These are phyloP conservation scores for Pseudomugil gertrudae DNA, from an alignment of 2,797 vertebrate species.

Conservation along the genomic window DNA sequence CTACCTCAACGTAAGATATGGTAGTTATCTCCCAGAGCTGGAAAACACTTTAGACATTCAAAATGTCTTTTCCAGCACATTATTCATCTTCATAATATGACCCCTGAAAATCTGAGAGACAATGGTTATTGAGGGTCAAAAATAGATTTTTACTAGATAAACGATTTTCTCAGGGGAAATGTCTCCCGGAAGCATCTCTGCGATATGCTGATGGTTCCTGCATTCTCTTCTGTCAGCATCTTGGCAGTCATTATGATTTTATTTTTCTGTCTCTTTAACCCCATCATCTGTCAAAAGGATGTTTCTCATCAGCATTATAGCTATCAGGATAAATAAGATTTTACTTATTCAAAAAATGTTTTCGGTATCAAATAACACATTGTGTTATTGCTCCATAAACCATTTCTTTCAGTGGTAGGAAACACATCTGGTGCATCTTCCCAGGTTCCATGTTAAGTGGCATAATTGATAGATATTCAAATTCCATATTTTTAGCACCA, in stretches of 20 bases:
- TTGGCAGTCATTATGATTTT: not conserved
- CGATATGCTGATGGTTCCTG: no score
- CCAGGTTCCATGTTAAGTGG: not conserved
- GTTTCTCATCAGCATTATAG: not conserved
- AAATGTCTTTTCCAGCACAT: no score
- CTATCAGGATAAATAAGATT: not conserved
- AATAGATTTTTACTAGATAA: no score
- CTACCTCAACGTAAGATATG: no score
- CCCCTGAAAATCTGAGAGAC: no score
- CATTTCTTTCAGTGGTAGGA: not conserved
- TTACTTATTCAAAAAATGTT: not conserved
- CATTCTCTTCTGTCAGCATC: not conserved
- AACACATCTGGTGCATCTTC: not conserved
- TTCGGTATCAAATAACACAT: not conserved
- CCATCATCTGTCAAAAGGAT: not conserved
- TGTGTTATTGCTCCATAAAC: not conserved
- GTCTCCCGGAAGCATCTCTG: no score
- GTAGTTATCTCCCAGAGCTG: no score
- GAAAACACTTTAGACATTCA: no score
- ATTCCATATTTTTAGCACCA: not conserved
- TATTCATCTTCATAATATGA: no score
- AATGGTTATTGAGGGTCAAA: not conserved
- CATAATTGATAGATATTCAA: not conserved
- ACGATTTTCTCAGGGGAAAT: no score
- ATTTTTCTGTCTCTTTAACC: not conserved